phyloP scores from a whole-genome alignment of 2,888 invertebrate species.

The Erynnis tages region DNA sequence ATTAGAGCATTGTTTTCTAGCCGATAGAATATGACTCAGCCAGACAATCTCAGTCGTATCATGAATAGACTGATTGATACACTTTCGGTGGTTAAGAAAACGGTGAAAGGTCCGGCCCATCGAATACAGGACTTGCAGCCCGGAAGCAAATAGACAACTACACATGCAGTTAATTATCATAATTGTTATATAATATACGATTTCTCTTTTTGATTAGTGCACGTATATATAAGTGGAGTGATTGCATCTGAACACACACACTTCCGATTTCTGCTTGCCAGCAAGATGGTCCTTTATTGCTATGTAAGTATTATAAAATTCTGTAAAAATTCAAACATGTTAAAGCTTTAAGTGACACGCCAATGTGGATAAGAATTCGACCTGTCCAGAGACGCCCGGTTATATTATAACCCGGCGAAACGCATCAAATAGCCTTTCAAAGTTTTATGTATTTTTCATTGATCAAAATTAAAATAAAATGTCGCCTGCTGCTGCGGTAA shows the following conservation, averaged over 20 bases:
- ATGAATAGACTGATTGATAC: slow-evolving; percentile 6
- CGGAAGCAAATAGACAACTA: slow-evolving; percentile 37
- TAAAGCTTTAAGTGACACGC: too few species aligned
- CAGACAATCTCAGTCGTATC: slow-evolving; percentile 6
- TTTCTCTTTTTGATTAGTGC: slow-evolving; percentile 47
- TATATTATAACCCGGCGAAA: too few species aligned
- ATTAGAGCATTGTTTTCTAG: slow-evolving; percentile 14
- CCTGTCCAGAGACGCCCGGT: too few species aligned
- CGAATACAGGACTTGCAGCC: slow-evolving; percentile 15
- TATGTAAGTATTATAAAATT: slow-evolving; percentile 12
- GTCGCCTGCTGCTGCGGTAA: too few species aligned
- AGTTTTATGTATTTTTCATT: too few species aligned
- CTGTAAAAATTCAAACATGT: background rate
- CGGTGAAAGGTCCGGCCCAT: slow-evolving; percentile 14
- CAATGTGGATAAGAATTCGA: too few species aligned
- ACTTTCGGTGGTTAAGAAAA: slow-evolving; percentile 5
- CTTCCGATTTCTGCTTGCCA: slow-evolving; percentile 3
- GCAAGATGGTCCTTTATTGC: slow-evolving; percentile 10
- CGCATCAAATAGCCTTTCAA: too few species aligned
- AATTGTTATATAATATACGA: slow-evolving; percentile 45
- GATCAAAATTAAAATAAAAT: too few species aligned
- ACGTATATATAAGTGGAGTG: slow-evolving; percentile 48
- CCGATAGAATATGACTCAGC: background rate
- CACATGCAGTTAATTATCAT: slow-evolving; percentile 37
- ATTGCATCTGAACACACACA: slow-evolving; percentile 37